Conservation (phyloP, 1,140 invertebrate species). For the Drosophila equinoxialis region DNA sequence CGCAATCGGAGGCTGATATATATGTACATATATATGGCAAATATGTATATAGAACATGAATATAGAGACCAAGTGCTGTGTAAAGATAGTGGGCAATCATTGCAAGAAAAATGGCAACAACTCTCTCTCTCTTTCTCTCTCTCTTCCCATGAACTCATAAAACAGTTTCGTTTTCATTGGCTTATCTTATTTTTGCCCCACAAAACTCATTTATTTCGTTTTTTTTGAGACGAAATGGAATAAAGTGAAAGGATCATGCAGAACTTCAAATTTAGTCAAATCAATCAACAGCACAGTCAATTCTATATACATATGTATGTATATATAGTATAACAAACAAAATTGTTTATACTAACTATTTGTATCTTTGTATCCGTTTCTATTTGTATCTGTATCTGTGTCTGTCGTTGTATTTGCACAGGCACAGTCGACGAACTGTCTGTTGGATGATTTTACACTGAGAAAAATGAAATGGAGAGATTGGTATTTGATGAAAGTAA, state of each 20-base stretch:
- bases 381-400: background rate
- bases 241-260: slow-evolving; percentile 6
- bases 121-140: background rate
- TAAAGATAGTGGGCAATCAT: background rate
- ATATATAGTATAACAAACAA: background rate
- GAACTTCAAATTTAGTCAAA: background rate
- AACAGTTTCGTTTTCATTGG: background rate
- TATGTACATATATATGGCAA: background rate
- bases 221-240: background rate
- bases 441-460: background rate
- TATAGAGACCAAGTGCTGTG: background rate
- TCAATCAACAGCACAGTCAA: slow-evolving; percentile 4
- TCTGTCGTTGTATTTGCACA: background rate
- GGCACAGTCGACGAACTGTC: slow-evolving; percentile 9
- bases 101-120: slow-evolving; percentile 12
- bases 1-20: slow-evolving; percentile 9
- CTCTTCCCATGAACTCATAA: slow-evolving; percentile 3
- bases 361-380: slow-evolving; percentile 8
- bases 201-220: background rate
- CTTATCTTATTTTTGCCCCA: background rate
- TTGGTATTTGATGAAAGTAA: too few relatives aligned
- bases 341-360: slow-evolving; percentile 10
- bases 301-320: background rate
- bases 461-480: background rate
- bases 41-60: background rate